Conservation (phyloP, 2,888 invertebrate species). For the Allacma fusca region DNA sequence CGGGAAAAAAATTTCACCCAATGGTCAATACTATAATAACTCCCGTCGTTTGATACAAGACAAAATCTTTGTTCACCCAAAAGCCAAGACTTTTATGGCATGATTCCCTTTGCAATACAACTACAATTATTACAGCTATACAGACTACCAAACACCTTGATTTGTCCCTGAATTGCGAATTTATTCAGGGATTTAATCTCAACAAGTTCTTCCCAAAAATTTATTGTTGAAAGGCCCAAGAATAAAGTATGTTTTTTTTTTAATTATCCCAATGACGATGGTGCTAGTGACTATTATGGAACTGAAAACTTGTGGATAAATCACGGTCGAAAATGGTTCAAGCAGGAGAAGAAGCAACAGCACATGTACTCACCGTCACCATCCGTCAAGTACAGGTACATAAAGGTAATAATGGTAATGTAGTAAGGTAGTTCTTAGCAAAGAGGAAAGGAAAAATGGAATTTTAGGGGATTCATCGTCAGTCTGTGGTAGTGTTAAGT, state of each 20-base stretch:
- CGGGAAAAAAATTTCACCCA: too few relatives aligned
- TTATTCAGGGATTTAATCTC: too few relatives aligned
- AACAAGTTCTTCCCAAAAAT: too few relatives aligned
- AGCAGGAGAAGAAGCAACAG: constrained; percentile 21
- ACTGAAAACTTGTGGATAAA: constrained; percentile 3
- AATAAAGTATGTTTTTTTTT: background rate
- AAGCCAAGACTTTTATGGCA: too few relatives aligned
- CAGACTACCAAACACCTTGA: too few relatives aligned
- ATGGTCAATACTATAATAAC: too few relatives aligned
- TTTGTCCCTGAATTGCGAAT: too few relatives aligned
- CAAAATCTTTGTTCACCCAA: too few relatives aligned
- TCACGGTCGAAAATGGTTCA: constrained; percentile 16
- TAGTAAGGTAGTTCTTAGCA: constrained; percentile 9
- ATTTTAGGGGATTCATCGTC: constrained; percentile 40
- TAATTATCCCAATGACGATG: constrained; percentile 13
- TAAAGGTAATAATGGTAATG: constrained; percentile 23
- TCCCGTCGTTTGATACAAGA: too few relatives aligned
- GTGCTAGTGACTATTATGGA: background rate
- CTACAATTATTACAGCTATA: too few relatives aligned
- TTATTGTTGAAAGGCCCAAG: too few relatives aligned
- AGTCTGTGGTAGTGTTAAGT: constrained; percentile 33
- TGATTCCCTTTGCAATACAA: background rate
- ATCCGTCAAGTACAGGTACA: constrained; percentile 30
- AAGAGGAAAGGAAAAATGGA: constrained; percentile 25
- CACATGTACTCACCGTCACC: constrained; percentile 36